Percentiles rank a stretch among this genome's conserved stretches.
Evolutionary conservation across 1,140 invertebrate species (phyloP).

Genomic region (Drosophila sp.): DNA sequence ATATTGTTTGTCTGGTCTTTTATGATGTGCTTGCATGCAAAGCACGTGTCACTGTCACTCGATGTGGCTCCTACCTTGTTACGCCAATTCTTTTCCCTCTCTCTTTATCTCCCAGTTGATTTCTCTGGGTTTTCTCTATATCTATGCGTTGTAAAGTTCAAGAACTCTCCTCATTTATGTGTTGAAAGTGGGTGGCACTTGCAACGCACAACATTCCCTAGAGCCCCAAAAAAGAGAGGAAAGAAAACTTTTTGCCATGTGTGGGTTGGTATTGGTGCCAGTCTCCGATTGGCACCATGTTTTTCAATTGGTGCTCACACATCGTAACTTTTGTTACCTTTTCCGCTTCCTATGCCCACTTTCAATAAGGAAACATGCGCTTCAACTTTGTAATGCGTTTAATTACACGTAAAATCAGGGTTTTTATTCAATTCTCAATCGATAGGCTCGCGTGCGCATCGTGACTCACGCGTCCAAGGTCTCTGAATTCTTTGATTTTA

Average conservation of each 20-base stretch:
- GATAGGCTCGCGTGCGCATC: slow-evolving; percentile 59
- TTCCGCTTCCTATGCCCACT: slow-evolving; percentile 21
- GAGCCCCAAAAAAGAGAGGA: slow-evolving; percentile 10
- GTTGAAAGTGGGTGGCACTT: slow-evolving; percentile 79
- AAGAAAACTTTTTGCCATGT: slow-evolving; percentile 9
- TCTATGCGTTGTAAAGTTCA: slow-evolving; percentile 56
- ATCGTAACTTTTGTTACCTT: slow-evolving; percentile 67
- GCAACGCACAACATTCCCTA: slow-evolving; percentile 45
- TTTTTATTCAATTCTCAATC: slow-evolving; percentile 47
- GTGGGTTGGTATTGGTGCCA: slow-evolving; percentile 52
- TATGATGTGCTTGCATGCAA: slow-evolving; percentile 84
- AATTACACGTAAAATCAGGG: slow-evolving; percentile 33
- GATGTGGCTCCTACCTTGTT: slow-evolving; percentile 49
- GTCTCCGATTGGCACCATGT: slow-evolving; percentile 41
- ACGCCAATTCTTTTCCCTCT: slow-evolving; percentile 26
- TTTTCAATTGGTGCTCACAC: slow-evolving; percentile 79
- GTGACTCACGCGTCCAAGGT: slow-evolving; percentile 70
- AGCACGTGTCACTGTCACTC: slow-evolving; percentile 79
- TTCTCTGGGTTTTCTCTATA: neutral
- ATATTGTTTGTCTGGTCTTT: slow-evolving; percentile 70
- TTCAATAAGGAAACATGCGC: slow-evolving; percentile 14
- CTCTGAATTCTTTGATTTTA: slow-evolving; percentile 38
- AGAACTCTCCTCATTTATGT: slow-evolving; percentile 66
- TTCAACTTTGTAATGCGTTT: slow-evolving; percentile 74
- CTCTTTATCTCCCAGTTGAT: slow-evolving; percentile 17